Percentiles rank a stretch among this genome's conserved stretches.
phyloP scores from a whole-genome alignment of 2,888 invertebrate genomes.

The Lepidocyrtinus sp. region DNA sequence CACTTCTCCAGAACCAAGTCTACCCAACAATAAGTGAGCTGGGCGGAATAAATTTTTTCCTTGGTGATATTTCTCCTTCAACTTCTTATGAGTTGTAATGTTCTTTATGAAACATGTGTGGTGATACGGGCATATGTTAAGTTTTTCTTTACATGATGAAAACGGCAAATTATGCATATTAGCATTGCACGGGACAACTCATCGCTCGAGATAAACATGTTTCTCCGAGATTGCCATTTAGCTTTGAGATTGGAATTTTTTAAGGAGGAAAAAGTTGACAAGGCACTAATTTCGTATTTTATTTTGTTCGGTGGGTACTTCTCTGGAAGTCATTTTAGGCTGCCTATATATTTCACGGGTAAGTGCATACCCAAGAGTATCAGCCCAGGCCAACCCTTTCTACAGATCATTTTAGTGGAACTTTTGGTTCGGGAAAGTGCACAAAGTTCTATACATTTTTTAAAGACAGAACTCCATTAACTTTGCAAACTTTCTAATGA shows the following conservation, averaged over 20 bases:
- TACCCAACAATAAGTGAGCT: no score
- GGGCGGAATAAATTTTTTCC: no score
- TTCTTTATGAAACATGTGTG: no score
- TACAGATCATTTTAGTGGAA: neutral
- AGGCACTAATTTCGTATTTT: neutral
- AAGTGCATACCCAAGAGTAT: neutral
- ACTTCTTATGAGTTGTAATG: no score
- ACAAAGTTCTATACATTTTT: neutral
- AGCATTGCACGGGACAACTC: no score
- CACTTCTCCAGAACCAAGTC: constrained; percentile 25
- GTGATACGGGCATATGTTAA: no score
- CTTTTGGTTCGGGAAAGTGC: neutral
- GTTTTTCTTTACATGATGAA: no score
- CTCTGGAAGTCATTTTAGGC: neutral
- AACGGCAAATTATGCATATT: no score
- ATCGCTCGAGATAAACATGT: no score
- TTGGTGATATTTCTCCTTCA: no score
- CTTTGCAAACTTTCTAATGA: neutral
- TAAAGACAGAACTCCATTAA: neutral
- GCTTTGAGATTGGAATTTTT: neutral
- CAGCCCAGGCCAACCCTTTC: neutral
- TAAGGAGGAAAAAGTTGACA: neutral
- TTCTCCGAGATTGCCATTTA: neutral
- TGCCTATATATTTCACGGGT: neutral
- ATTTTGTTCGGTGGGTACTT: neutral